Evolutionary conservation across 2,797 vertebrate species (phyloP).

Genomic region (Tinamus major): DNA sequence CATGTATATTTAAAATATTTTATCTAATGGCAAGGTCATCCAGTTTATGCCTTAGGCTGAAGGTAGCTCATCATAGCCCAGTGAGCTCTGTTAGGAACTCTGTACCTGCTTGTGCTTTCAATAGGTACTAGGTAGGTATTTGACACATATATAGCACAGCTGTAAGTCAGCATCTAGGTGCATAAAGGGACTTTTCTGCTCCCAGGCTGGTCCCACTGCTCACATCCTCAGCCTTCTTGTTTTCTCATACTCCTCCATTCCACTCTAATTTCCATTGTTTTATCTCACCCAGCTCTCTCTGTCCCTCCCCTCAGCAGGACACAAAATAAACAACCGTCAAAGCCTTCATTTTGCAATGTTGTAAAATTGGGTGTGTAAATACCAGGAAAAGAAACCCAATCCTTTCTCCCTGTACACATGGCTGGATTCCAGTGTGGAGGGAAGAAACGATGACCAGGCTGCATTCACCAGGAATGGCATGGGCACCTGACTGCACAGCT

Average conservation of each 20-base stretch:
- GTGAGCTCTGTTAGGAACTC: neutral
- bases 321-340: neutral
- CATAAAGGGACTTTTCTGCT: neutral
- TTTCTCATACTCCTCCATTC: conserved; percentile 30
- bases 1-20: neutral
- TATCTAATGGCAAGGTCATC: neutral
- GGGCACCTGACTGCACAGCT: neutral
- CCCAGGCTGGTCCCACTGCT: neutral
- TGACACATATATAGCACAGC: fast-evolving
- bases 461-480: neutral
- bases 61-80: neutral
- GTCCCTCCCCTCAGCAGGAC: conserved; percentile 51
- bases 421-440: neutral
- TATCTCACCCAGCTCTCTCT: conserved; percentile 50
- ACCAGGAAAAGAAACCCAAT: conserved; percentile 18
- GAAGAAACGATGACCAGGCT: conserved; percentile 8
- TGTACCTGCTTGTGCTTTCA: neutral
- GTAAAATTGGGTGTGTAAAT: conserved; percentile 47
- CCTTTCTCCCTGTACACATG: neutral
- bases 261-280: conserved; percentile 58
- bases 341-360: conserved; percentile 53
- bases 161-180: neutral
- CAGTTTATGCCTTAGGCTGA: neutral
- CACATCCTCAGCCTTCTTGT: conserved; percentile 37
- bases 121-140: neutral